phyloP scores from a whole-genome alignment of 2,113 vertebrate species.

The Silurus asotus region DNA sequence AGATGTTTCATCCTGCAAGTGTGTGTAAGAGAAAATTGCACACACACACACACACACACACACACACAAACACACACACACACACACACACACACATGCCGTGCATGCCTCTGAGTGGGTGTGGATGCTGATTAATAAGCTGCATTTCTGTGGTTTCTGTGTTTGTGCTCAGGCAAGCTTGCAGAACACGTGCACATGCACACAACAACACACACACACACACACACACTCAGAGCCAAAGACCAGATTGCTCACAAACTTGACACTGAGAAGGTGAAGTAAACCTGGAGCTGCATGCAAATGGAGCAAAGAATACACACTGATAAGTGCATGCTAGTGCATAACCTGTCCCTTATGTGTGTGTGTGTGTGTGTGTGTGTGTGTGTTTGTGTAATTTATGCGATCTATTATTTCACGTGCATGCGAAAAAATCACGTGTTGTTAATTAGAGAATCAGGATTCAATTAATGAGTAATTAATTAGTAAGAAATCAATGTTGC shows the following conservation, averaged over 20 bases:
- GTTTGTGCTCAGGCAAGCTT: slow-evolving; percentile 11
- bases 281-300: neutral
- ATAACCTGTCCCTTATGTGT: too few species aligned
- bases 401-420: too few species aligned
- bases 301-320: neutral
- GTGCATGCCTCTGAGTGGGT: slow-evolving; percentile 1
- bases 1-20: neutral
- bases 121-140: slow-evolving; percentile 9
- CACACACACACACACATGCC: neutral
- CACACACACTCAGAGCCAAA: neutral
- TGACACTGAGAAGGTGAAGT: slow-evolving; percentile 7
- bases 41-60: neutral
- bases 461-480: too few species aligned
- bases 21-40: neutral
- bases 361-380: neutral
- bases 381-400: neutral
- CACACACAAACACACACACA: neutral
- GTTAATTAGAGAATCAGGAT: too few species aligned
- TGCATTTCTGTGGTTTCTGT: neutral
- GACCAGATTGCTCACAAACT: neutral
- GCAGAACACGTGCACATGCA: neutral
- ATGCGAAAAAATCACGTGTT: too few species aligned
- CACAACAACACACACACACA: neutral
- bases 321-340: neutral
- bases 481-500: too few species aligned